Evolutionary conservation across 2,113 vertebrate genomes (phyloP).

Genomic region (Phaetusa simplex): DNA sequence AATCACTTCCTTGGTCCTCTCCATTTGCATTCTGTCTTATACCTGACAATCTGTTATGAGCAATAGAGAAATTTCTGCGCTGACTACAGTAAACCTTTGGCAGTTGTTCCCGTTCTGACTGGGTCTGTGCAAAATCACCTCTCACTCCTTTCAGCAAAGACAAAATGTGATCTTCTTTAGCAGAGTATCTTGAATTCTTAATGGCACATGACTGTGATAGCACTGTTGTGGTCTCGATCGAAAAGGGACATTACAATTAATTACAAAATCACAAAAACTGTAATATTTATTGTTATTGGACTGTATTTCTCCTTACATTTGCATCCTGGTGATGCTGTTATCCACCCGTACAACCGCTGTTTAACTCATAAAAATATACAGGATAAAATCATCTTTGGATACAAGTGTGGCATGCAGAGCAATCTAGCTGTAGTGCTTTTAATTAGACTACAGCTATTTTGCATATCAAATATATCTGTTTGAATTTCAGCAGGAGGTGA

Average conservation of each 20-base stretch:
- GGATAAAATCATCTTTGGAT: not conserved
- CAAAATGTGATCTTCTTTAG: not conserved
- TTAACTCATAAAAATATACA: not conserved
- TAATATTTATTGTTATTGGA: not conserved
- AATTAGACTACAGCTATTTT: slow-evolving; percentile 41
- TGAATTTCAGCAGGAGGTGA: slow-evolving; percentile 27
- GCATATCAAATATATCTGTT: slow-evolving; percentile 24
- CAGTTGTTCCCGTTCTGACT: not conserved
- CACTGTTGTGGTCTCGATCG: not conserved
- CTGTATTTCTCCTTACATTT: not conserved
- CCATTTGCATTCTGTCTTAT: not conserved
- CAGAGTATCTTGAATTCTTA: not conserved
- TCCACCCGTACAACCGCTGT: not conserved
- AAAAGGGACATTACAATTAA: not conserved
- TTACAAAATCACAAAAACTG: not conserved
- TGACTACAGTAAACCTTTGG: not conserved
- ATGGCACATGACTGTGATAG: not conserved
- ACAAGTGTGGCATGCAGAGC: not conserved
- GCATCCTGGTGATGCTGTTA: not conserved
- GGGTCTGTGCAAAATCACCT: not conserved
- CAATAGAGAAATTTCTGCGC: not conserved
- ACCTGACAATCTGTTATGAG: not conserved
- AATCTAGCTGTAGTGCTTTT: slow-evolving; percentile 14
- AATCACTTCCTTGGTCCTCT: not conserved
- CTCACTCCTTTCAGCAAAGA: not conserved